A percentile compares a stretch with the other conserved stretches of the same genome.
Evolutionary conservation across 2,797 vertebrate genomes (phyloP).

Genomic region (Diceros bicornis): DNA sequence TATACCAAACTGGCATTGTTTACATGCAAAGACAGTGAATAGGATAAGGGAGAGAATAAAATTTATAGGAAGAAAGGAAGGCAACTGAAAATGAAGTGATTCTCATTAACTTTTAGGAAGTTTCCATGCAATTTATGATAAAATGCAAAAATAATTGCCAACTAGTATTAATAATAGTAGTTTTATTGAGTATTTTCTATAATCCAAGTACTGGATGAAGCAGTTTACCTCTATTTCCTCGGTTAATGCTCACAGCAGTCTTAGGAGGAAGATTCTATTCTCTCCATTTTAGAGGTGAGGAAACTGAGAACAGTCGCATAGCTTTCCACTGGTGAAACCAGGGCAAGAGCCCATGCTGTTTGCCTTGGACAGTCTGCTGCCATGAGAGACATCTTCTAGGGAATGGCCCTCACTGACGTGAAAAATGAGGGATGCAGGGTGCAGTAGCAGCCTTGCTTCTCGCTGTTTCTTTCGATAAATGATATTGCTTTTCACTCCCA

Average conservation of each 20-base stretch:
- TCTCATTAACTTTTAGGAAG: neutral
- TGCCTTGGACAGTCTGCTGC: neutral
- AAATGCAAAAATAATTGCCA: neutral
- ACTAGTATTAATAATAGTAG: neutral
- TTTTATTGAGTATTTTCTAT: neutral
- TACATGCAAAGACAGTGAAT: neutral
- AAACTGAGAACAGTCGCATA: neutral
- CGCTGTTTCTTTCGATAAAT: neutral
- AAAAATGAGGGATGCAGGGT: neutral
- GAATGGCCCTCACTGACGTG: neutral
- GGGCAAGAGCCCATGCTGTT: neutral
- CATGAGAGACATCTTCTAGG: neutral
- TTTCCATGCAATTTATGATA: neutral
- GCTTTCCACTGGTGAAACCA: neutral
- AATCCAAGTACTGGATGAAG: neutral
- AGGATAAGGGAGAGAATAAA: neutral
- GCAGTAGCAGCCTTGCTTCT: neutral
- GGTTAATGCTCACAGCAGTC: neutral
- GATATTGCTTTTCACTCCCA: accelerated
- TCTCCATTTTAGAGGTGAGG: neutral
- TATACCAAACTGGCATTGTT: neutral
- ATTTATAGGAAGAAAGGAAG: neutral
- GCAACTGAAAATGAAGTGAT: neutral
- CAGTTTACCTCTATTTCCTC: neutral
- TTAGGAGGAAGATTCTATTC: neutral